A percentile compares a stretch with the other conserved stretches of the same genome.
phyloP scores from a whole-genome alignment of 1,140 invertebrate genomes.

The Drosophila equinoxialis region DNA sequence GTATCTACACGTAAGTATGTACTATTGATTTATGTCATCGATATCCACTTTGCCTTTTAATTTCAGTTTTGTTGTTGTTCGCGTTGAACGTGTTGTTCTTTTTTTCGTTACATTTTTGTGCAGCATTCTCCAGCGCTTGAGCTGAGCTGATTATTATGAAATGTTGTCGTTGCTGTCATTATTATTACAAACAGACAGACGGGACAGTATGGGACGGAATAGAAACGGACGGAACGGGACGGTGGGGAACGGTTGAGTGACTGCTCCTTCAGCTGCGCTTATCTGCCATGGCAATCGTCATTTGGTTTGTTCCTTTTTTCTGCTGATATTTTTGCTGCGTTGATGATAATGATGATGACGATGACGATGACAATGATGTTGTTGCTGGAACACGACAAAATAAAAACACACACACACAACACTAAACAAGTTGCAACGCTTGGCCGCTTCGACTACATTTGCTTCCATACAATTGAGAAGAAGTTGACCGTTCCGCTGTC shows the following conservation, averaged over 20 bases:
- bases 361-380: slow-evolving; percentile 12
- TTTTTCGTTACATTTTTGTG: slow-evolving; percentile 35
- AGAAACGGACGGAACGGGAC: neutral
- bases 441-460: slow-evolving; percentile 51
- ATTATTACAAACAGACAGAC: slow-evolving; percentile 27
- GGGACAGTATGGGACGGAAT: slow-evolving; percentile 1
- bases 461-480: slow-evolving; percentile 6
- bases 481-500: slow-evolving; percentile 53
- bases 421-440: slow-evolving; percentile 39
- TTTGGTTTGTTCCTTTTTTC: slow-evolving; percentile 1
- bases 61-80: slow-evolving; percentile 2
- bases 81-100: neutral
- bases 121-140: slow-evolving; percentile 34
- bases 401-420: neutral
- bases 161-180: slow-evolving; percentile 56
- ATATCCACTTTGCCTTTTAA: neutral
- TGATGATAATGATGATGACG: neutral
- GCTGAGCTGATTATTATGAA: slow-evolving; percentile 59
- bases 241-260: neutral
- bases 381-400: slow-evolving; percentile 26
- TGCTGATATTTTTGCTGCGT: neutral
- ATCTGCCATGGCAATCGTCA: slow-evolving; percentile 19
- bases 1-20: neutral
- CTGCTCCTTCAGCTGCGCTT: slow-evolving; percentile 20
- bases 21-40: slow-evolving; percentile 11